These are phyloP conservation scores for Holothuria glaberrima DNA, from an alignment of 35 echinoderm and acorn worm genomes.

Conservation along the genomic window DNA sequence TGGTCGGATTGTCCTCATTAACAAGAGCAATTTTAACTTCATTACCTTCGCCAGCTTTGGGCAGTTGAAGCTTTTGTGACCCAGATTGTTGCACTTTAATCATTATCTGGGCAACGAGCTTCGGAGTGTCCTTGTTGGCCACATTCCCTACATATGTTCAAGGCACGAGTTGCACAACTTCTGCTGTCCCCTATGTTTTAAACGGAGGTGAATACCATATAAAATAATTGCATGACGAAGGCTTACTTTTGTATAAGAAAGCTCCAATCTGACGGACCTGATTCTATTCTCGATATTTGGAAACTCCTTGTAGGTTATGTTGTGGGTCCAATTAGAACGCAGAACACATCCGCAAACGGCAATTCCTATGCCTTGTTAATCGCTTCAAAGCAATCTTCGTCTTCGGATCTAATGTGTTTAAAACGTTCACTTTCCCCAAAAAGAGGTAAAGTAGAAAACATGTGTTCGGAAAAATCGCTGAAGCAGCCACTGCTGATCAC, in stretches of 20 bases:
- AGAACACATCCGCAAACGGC: not conserved
- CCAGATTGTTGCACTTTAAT: not conserved
- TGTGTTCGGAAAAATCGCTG: no score
- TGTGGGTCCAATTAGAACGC: not conserved
- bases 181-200: constrained; percentile 19
- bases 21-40: not conserved
- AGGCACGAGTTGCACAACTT: not conserved
- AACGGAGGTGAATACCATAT: not conserved
- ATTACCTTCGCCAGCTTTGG: not conserved
- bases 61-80: constrained; percentile 35
- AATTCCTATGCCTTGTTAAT: no score
- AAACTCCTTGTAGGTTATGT: not conserved
- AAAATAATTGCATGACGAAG: not conserved
- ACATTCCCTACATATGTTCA: not conserved
- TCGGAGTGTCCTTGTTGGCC: not conserved
- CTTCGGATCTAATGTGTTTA: no score
- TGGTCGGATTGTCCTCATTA: not conserved
- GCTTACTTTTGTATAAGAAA: not conserved
- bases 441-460: no score
- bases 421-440: no score
- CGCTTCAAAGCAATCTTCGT: no score
- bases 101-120: not conserved
- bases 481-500: no score
- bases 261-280: not conserved
- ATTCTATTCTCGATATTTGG: constrained; percentile 15